phyloP scores from a whole-genome alignment of 2,113 vertebrate genomes.

The Crotalus tigris region DNA sequence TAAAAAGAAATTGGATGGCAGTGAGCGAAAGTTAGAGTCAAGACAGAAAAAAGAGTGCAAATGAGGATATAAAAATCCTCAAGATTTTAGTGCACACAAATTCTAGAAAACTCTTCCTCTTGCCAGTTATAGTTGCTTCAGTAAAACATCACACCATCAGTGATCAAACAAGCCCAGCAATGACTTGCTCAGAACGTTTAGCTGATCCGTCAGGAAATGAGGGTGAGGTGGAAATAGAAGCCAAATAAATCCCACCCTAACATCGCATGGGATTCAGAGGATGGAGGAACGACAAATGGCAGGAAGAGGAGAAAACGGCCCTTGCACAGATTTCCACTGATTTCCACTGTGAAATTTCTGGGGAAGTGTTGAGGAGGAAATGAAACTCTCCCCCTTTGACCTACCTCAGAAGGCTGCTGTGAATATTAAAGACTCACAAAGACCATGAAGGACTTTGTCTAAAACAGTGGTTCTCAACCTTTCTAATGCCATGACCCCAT shows the following conservation, averaged over 20 bases:
- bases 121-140: background rate
- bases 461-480: too few relatives aligned
- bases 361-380: background rate
- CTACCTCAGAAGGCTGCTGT: background rate
- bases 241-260: background rate
- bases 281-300: background rate
- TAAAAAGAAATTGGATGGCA: background rate
- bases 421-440: background rate
- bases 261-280: background rate
- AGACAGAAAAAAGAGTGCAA: background rate
- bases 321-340: too few relatives aligned
- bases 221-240: background rate
- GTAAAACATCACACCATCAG: background rate
- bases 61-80: background rate
- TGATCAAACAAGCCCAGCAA: background rate
- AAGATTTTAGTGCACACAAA: background rate
- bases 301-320: background rate
- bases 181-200: background rate
- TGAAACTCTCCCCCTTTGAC: background rate
- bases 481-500: too few relatives aligned
- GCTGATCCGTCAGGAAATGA: background rate
- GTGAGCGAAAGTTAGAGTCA: background rate
- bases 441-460: background rate
- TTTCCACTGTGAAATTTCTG: too few relatives aligned
- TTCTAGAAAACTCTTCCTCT: background rate